Base-by-base conservation (phyloP, 2,113 vertebrate genomes). In the Dasyurus viverrinus region DNA sequence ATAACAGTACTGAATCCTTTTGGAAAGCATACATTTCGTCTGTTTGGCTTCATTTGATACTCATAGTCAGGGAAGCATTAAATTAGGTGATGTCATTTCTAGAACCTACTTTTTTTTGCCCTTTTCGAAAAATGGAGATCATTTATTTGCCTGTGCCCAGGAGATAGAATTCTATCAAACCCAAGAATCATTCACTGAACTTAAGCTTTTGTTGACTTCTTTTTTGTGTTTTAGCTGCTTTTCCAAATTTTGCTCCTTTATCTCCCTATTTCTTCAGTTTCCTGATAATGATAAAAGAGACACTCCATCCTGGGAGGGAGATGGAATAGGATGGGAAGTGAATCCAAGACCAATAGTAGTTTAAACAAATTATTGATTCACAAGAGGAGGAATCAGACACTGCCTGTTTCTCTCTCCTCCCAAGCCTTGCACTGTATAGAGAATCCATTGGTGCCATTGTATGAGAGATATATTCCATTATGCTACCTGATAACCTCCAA, bases 401-500 rank as follows among this genome's bases (percentile, higher is more conserved):
- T 84, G 68, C 68, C n/a, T 84, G 16, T 42, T 42, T 84, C 68
- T 42, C 19, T 42, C 48, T 42, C 47, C 53, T 60, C n/a, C 5
- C 93, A 89, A 42, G 89, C 36, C 16, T 48, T 30, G 46, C 25
- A 53, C 1, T 2, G 1, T 36, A 0, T 0, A 5, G 22, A 54
- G 57, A 95, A 60, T n/a, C 92, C 90, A 92, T 27, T 76, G 84
- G 94, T 94, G 89, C 52, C 54, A 93, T n/a, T 89, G 92, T 93
- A 89, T 90, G 53, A n/a, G 93, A 97, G 93, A 97, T 76, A 48
- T 53, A 95, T 46, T 92, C 42, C 8, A 8, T 92, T 84, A 22
- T 93, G 93, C 94, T 97, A 97, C 96, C 95, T 96, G 93, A 93
- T 93, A 94, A 95, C 94, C 97, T 97, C 89, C 90, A 96, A 96